Percentiles rank a stretch among this genome's conserved stretches.
Conservation (phyloP, 2,888 invertebrate genomes). For the Drosophila sordidapex region DNA sequence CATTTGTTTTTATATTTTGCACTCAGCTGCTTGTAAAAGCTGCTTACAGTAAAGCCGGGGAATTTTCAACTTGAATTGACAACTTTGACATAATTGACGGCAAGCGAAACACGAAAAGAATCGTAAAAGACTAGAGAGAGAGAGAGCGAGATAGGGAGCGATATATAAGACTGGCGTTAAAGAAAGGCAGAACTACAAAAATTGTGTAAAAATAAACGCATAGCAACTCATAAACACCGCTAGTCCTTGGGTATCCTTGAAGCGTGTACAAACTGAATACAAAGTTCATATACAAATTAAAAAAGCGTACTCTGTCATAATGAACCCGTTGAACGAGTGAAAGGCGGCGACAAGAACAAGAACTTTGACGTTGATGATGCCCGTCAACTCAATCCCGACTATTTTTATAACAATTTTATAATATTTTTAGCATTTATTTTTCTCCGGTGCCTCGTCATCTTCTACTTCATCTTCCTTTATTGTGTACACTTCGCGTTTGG, state of each 20-base stretch:
- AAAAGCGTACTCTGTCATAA: conserved; percentile 52
- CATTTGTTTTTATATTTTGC: conserved; percentile 35
- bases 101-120: conserved; percentile 26
- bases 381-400: conserved; percentile 46
- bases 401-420: conserved; percentile 73
- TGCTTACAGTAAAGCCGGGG: conserved; percentile 58
- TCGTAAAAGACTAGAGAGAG: not conserved
- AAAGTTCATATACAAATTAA: conserved; percentile 51
- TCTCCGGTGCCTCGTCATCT: not conserved
- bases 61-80: conserved; percentile 71
- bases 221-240: conserved; percentile 75
- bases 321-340: conserved; percentile 49
- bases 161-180: not conserved
- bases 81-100: conserved; percentile 81
- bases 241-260: conserved; percentile 61
- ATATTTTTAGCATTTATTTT: conserved; percentile 61
- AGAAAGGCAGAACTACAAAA: conserved; percentile 17
- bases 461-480: conserved; percentile 3
- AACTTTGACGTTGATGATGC: not conserved
- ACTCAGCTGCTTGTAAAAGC: conserved; percentile 57
- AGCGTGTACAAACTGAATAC: conserved; percentile 32
- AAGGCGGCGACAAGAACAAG: not conserved
- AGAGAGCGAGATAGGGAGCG: not conserved
- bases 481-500: conserved; percentile 46
- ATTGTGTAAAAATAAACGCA: conserved; percentile 58